phyloP scores from a whole-genome alignment of 2,113 vertebrate genomes.

The Scomber scombrus region DNA sequence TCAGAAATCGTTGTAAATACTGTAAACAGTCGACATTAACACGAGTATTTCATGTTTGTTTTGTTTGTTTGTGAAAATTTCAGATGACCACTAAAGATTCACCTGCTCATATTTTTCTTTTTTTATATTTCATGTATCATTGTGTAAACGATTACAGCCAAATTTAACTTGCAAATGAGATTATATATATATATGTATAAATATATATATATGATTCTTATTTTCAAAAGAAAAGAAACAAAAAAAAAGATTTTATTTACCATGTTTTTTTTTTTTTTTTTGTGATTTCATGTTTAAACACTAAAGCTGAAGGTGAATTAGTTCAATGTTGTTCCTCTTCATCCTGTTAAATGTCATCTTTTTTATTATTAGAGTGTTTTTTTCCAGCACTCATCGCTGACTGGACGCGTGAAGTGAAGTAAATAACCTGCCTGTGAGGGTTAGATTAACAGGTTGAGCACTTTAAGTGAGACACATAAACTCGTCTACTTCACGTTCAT shows the following conservation, averaged over 20 bases:
- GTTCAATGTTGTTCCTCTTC: slow-evolving; percentile 25
- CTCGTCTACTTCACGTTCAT: slow-evolving; percentile 15
- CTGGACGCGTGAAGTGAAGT: slow-evolving; percentile 17
- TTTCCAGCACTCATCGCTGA: slow-evolving; percentile 8
- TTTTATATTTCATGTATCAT: slow-evolving; percentile 37
- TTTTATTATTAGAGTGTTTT: slow-evolving; percentile 2
- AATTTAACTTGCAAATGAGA: slow-evolving; percentile 38
- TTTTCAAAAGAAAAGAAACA: neutral
- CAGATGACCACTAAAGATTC: slow-evolving; percentile 65
- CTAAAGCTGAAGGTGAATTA: slow-evolving; percentile 23
- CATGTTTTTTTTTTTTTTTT: slow-evolving; percentile 1
- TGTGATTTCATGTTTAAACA: slow-evolving; percentile 34
- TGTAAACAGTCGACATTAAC: slow-evolving; percentile 47
- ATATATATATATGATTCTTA: slow-evolving; percentile 8
- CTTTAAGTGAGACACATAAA: slow-evolving; percentile 41
- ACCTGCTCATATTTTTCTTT: slow-evolving; percentile 11
- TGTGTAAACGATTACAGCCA: slow-evolving; percentile 32
- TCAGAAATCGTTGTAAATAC: slow-evolving; percentile 49
- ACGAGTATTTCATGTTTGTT: slow-evolving; percentile 26
- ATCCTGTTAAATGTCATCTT: slow-evolving; percentile 13
- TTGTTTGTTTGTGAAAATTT: slow-evolving; percentile 34
- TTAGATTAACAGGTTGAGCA: slow-evolving; percentile 35
- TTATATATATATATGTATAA: slow-evolving; percentile 25
- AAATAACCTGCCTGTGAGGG: slow-evolving; percentile 13
- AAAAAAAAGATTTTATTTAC: slow-evolving; percentile 7